phyloP scores from a whole-genome alignment of 1,140 invertebrate species.

The Euura lappo region DNA sequence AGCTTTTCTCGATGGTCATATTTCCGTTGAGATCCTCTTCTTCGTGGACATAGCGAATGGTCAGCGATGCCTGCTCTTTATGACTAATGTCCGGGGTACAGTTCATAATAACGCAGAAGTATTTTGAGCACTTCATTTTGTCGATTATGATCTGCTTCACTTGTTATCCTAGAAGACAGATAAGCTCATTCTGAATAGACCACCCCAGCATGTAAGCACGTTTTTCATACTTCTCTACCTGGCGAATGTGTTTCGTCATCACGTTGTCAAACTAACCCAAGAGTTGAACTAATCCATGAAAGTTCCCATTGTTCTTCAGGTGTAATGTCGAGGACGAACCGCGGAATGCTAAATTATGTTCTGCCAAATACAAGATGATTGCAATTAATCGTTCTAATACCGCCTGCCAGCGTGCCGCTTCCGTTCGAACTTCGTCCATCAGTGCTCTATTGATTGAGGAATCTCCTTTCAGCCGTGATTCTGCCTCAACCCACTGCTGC shows the following conservation, averaged over 20 bases:
- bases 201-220: neutral
- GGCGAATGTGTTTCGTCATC: slow-evolving; percentile 10
- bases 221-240: neutral
- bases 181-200: slow-evolving; percentile 15
- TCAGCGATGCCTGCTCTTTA: slow-evolving; percentile 14
- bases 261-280: slow-evolving; percentile 11
- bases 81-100: slow-evolving; percentile 17
- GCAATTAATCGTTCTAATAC: neutral
- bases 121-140: neutral
- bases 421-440: neutral
- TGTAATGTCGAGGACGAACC: slow-evolving; percentile 10
- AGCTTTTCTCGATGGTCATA: slow-evolving; percentile 10
- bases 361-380: neutral
- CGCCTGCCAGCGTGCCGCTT: neutral
- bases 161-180: neutral
- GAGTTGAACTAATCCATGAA: neutral
- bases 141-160: neutral
- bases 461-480: no score
- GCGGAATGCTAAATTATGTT: slow-evolving; percentile 13
- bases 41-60: slow-evolving; percentile 9
- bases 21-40: neutral
- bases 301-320: slow-evolving; percentile 16
- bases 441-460: no score
- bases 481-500: no score
- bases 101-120: slow-evolving; percentile 13